Percentiles rank a stretch among this genome's conserved stretches.
phyloP scores from a whole-genome alignment of 2,113 vertebrate species.

The Cochlearius cochlearius region DNA sequence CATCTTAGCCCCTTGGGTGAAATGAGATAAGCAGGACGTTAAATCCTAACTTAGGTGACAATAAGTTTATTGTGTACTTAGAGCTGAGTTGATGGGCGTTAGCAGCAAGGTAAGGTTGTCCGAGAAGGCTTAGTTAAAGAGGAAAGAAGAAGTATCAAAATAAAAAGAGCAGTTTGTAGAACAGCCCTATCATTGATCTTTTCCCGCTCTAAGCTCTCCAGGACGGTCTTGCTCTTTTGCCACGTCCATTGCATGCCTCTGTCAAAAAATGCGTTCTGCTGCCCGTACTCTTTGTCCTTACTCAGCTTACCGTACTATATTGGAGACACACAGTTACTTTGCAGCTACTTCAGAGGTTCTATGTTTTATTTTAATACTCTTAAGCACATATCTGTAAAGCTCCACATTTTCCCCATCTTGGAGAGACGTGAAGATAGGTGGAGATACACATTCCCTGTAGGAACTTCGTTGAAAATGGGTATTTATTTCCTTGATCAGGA shows the following conservation, averaged over 20 bases:
- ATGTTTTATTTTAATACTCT: not conserved
- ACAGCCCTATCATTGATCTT: not conserved
- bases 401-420: not conserved
- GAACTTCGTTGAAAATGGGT: not conserved
- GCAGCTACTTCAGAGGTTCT: not conserved
- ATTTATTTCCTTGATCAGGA: not conserved
- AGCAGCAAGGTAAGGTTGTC: not conserved
- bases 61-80: not conserved
- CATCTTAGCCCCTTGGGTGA: not conserved
- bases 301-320: not conserved
- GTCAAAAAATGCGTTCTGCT: not conserved
- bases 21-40: not conserved
- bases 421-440: not conserved
- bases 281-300: not conserved
- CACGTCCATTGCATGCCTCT: not conserved
- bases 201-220: not conserved
- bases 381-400: not conserved
- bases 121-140: not conserved
- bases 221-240: not conserved
- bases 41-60: not conserved
- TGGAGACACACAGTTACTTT: not conserved
- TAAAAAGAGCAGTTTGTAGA: not conserved
- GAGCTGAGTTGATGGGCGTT: not conserved
- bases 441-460: not conserved
- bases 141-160: not conserved